Base-by-base conservation (phyloP, 35 echinoderm and acorn worm genomes). In the Diadema setosum region DNA sequence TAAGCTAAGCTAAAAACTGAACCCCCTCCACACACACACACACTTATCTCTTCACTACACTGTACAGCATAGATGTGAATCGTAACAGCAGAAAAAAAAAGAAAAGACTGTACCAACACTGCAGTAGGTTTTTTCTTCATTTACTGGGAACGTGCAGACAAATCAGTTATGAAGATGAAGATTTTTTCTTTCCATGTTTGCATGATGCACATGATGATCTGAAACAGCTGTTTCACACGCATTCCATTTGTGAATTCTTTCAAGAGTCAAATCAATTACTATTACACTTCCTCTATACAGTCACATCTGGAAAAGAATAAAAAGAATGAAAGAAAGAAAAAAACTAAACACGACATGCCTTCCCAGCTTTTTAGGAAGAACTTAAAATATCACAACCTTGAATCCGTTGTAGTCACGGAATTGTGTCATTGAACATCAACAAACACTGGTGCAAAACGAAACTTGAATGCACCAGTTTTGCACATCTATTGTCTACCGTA, bases 101-200 rank as follows among this genome's bases (percentile, higher is more conserved):
- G n/a, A n/a, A n/a, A n/a, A n/a, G n/a, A n/a, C n/a, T n/a, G n/a
- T n/a, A 65, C 29, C 2, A 15, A 65, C 2, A 65, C 6, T 30
- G 2, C 4, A 23, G 8, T 11, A 25, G 5, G 29, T 65, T 65
- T 65, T 65, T 65, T 30, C n/a, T 20, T 65, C 61, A 65, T 65
- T 76, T 76, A 76, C 70, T 76, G 70, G 70, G 70, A 76, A 76
- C 70, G 70, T 76, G 70, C 70, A 76, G 70, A 76, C 70, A 76
- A n/a, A 52, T 11, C n/a, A 11, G 9, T 52, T 11, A 52, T 52
- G 48, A 52, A 52, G 70, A 76, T 9, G 14, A 65, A 65, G 26
- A 25, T 23, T 65, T 76, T 35, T 76, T 40, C 39, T 41, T 36
- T 33, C 25, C 37, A 76, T 76, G 36, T 41, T 36, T 33, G 33